Evolutionary conservation across 2,888 invertebrate species (phyloP), one percentile per base, ranked within the genome.

Genomic region (Willowsia nigromaculata): DNA sequence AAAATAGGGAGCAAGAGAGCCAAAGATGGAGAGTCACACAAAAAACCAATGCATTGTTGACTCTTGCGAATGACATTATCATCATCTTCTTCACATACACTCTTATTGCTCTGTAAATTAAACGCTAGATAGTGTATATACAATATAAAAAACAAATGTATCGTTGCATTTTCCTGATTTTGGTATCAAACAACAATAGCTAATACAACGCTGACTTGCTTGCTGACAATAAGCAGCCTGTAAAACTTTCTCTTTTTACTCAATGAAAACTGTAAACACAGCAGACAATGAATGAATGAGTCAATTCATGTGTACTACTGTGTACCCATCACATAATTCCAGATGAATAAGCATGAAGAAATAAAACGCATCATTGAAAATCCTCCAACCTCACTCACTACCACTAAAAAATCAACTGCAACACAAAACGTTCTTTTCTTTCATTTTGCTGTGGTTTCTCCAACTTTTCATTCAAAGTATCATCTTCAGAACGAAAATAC

Each of bases 321-420:
- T 78, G 78, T 56, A 78, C 56, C 33, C 78, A 78, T 30, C 76
- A 0, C 50, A 76, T 50, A 30, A 59, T 56, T 80, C 71, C 74
- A 50, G 43, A 18, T 74, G 82, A 87, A 81, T 81, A 59, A 82
- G 18, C 68, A 74, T 27, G 27, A 56, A 76, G 74, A 74, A 78
- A 78, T 78, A 78, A 78, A 78, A 78, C 78, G 78, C 62, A 80
- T 82, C 87, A 87, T 87, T 82, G 87, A 82, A 74, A 81, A 80
- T 30, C 53, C 30, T 74, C 25, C 78, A 56, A 33, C 37, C 37
- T 53, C 15, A 40, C 65, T 43, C 43, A 68, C 33, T 6, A 43
- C 25, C 47, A 76, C 76, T 50, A 76, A 30, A 25, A 76, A 13
- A 53, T 27, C 47, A 78, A 53, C n/a, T 53, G 78, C 30, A 78